Evolutionary conservation across 2,888 invertebrate species (phyloP), one percentile per base, ranked within the genome.

Genomic region (Zygaena filipendulae): DNA sequence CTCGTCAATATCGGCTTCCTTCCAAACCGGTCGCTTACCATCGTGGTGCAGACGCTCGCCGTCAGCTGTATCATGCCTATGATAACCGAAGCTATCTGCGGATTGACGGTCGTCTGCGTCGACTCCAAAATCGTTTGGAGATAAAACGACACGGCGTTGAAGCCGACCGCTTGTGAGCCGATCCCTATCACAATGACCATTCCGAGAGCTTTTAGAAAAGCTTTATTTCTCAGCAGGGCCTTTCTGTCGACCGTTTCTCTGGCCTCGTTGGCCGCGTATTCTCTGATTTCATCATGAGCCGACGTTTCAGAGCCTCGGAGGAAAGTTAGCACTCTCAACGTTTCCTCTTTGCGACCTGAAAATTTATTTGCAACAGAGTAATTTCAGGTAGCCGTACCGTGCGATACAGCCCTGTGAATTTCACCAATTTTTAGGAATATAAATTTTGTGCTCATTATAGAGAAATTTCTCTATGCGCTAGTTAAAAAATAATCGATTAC

Each of bases 101-200:
- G 48, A 3, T 30, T 49, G 0, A 71, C 44, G 8, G 49, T 54
- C 0, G 67, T 64, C n/a, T 59, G 40, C 0, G 69, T 59, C 0
- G 59, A 59, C 19, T 56, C 56, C 29, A 71, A 36, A 13, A 71
- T 49, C 0, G 66, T 59, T 43, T 69, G 69, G 2, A 69, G 38
- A 27, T 70, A 71, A 36, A 57, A 61, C 0, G 52, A 38, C 0
- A 71, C 52, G 0, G 54, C 57, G 21, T 66, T 68, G 20, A 50
- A 67, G 0, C 70, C 68, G 0, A 47, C 40, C 0, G 63, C 25
- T 10, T 64, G 63, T 0, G 38, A 3, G 1, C 52, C 47, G 1
- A 43, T 18, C 2, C 36, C 40, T 7, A 62, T 21, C 3, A 54
- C n/a, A 2, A 49, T 21, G 1, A 46, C 43, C 6, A 52, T 42